Percentiles rank a stretch among this genome's conserved stretches.
Conservation (phyloP, 2,113 vertebrate genomes). For the Corynorhinus townsendii region DNA sequence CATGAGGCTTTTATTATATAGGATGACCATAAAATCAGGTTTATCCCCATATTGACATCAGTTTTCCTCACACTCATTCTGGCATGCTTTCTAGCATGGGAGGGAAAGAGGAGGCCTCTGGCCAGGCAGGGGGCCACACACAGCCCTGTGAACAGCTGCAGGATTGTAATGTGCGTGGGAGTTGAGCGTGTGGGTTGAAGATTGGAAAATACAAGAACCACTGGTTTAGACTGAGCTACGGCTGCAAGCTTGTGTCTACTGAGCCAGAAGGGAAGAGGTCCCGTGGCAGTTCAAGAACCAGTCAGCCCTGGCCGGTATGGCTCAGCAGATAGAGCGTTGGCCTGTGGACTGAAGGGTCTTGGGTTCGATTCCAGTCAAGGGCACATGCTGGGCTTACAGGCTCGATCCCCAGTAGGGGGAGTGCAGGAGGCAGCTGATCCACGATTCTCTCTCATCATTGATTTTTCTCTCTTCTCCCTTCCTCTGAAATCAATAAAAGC, state of each 20-base stretch:
- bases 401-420: no score
- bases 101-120: neutral
- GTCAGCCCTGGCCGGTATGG: neutral
- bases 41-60: neutral
- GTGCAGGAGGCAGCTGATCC: no score
- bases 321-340: no score
- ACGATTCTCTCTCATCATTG: no score
- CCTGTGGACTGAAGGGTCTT: no score
- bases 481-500: no score
- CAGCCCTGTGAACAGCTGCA: neutral
- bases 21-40: neutral
- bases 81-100: neutral
- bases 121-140: neutral
- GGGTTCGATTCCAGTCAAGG: no score
- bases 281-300: neutral
- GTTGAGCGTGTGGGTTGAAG: neutral
- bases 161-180: neutral
- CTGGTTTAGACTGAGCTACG: fast-evolving
- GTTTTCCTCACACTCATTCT: neutral
- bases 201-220: neutral
- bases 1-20: no score
- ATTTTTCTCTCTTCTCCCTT: no score
- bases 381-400: no score
- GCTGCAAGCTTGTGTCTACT: neutral
- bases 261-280: neutral